These are phyloP conservation scores for Iphiclides podalirius DNA, from an alignment of 2,888 invertebrate species.

Conservation along the genomic window DNA sequence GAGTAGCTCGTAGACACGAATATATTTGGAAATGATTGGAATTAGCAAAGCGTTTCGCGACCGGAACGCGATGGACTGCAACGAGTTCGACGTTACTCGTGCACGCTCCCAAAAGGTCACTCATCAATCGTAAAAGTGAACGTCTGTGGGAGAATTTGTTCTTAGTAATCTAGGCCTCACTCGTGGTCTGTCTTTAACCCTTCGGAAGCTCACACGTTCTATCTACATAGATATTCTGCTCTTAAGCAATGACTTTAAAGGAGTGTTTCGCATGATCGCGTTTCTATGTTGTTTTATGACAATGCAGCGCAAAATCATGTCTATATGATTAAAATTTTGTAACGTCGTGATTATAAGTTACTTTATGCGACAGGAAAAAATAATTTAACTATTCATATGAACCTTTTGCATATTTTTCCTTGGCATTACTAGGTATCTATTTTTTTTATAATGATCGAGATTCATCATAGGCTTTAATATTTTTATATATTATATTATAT, in stretches of 20 bases:
- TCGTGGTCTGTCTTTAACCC: slow-evolving; percentile 14
- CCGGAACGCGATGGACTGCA: slow-evolving; percentile 24
- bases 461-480: too few species aligned
- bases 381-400: too few species aligned
- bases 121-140: slow-evolving; percentile 25
- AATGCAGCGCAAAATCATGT: not conserved
- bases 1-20: too few species aligned
- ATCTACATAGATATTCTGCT: not conserved
- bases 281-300: not conserved
- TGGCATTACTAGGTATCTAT: too few species aligned
- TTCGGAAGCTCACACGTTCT: slow-evolving; percentile 10
- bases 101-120: slow-evolving; percentile 26
- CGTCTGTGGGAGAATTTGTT: slow-evolving; percentile 27
- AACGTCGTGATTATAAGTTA: not conserved
- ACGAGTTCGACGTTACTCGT: slow-evolving; percentile 19
- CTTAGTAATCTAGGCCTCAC: slow-evolving; percentile 21
- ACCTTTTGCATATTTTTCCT: too few species aligned
- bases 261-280: not conserved
- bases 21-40: slow-evolving; percentile 14
- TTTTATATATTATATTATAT: too few species aligned
- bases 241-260: not conserved
- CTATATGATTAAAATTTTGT: slow-evolving; percentile 1
- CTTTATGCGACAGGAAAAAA: too few species aligned
- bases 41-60: slow-evolving; percentile 26
- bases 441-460: too few species aligned